These are phyloP conservation scores for Coelinius sp. DNA, from an alignment of 2,888 invertebrate genomes.

Conservation along the genomic window DNA sequence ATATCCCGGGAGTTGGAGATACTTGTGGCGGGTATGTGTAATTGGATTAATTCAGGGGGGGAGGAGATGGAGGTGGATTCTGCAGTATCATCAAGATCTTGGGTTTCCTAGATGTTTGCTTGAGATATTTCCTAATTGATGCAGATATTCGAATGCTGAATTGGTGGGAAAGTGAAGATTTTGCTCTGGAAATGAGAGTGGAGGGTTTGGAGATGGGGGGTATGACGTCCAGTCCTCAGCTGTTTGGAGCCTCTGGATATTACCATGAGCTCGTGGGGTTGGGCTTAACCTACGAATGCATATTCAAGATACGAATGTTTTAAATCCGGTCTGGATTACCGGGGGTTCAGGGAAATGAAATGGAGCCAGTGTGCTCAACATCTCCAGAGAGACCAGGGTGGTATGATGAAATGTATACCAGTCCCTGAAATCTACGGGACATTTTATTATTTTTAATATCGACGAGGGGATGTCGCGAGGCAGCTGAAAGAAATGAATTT, in stretches of 20 bases:
- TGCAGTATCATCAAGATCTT: slow-evolving; percentile 9
- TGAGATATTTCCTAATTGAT: slow-evolving; percentile 6
- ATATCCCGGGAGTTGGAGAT: slow-evolving; percentile 46
- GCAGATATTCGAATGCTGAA: neutral
- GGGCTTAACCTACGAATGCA: slow-evolving; percentile 63
- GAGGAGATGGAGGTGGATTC: neutral
- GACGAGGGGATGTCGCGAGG: slow-evolving; percentile 52
- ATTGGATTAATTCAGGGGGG: slow-evolving; percentile 64
- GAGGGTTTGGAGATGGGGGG: neutral
- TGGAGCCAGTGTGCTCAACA: slow-evolving; percentile 18
- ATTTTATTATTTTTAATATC: slow-evolving; percentile 65
- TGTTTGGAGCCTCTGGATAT: slow-evolving; percentile 28
- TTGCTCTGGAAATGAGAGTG: neutral
- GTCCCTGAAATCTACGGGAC: slow-evolving; percentile 42
- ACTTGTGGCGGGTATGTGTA: slow-evolving; percentile 48
- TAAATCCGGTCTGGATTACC: slow-evolving; percentile 66
- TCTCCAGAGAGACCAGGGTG: slow-evolving; percentile 26
- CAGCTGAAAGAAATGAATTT: slow-evolving; percentile 38
- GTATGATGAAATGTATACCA: slow-evolving; percentile 39
- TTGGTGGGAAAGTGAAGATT: neutral
- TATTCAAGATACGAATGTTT: slow-evolving; percentile 68
- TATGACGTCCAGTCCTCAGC: slow-evolving; percentile 30
- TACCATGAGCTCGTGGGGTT: slow-evolving; percentile 41
- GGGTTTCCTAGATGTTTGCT: neutral
- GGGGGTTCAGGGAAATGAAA: slow-evolving; percentile 35